Evolutionary conservation across 2,888 invertebrate species (phyloP), one percentile per base, ranked within the genome.

Genomic region (Campoletis raptor): DNA sequence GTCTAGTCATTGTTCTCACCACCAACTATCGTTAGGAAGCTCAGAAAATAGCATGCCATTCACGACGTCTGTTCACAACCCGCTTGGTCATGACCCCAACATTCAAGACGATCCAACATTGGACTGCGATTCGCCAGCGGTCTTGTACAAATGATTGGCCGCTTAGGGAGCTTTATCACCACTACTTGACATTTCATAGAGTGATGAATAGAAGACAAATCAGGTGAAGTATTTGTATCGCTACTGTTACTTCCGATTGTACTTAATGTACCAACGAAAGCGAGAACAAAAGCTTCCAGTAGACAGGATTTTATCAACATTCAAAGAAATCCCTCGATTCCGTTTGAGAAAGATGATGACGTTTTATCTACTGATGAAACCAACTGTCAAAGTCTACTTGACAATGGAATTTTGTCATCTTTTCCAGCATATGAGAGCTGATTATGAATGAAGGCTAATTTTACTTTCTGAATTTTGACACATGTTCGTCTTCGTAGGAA

Each of bases 1-100:
- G 42, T 57, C 30, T 36, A 37, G 12, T n/a, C 74, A 48, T 81
- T 85, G 61, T 45, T n/a, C 66, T n/a, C 12, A 64, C 67, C 64
- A 24, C 57, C 57, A 42, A 77, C 83, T 52, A 67, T 79, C 80
- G 76, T 15, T 69, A 37, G 37, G 24, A 48, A 52, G 37, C 36
- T 57, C 57, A 10, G 37, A 57, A 66, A 79, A 37, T 66, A 64
- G 12, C 73, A 73, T 37, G 74, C 66, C 57, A 54, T 52, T 66
- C 83, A 36, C 5, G 48, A 77, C 57, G 48, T 45, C n/a, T 36
- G 30, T 21, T 61, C 52, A 61, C 57, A 21, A 12, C 30, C 57
- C 64, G 21, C 61, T 61, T 54, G 67, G 45, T 64, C 66, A 15
- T 30, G 54, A 73, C 42, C 64, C 37, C 12, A 42, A 37, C 61